Evolutionary conservation across 2,888 invertebrate genomes (phyloP), one percentile per base, ranked within the genome.

Genomic region (Parnassius mnemosyne): DNA sequence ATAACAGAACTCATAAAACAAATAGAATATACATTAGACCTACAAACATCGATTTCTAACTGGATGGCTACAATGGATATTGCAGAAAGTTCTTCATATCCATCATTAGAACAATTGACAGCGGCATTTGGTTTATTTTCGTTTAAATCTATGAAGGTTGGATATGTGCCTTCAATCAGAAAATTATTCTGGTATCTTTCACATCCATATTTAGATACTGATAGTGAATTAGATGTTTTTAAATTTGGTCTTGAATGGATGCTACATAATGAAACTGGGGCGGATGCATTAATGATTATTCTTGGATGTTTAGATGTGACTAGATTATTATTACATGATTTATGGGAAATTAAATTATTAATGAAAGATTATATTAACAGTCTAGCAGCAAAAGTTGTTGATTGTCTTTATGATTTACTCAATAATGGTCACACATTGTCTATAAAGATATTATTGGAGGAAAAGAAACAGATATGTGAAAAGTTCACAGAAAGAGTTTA

Each of bases 171-270:
- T 25, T 71, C 81, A 49, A 72, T 90, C 43, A 68, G 79, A 5
- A 83, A 75, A 66, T 70, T 91, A 0, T 81, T 78, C 49, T 91
- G 90, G 89, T 90, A 89, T 63, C 74, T 91, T 11, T 89, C 89
- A 20, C 87, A 90, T 65, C 82, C 87, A 54, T 81, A 83, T 67
- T 75, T 90, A 64, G 75, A 85, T 65, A 65, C 75, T 1, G 69
- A 74, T 2, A 78, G 66, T 68, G 91, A 91, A 71, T 66, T 83
- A 53, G 73, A 81, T 56, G 84, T 87, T 0, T 90, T 88, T 60
- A 77, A 80, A 68, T 89, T 90, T 78, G 90, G 90, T 12, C 66
- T 79, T n/a, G 57, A 83, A 41, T 91, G 90, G 90, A 71, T 86
- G 12, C 60, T 69, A 20, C 69, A 68, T 7, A 71, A 74, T 49